These are phyloP conservation scores for Apeira syringaria DNA, from an alignment of 2,888 invertebrate species.

Conservation along the genomic window DNA sequence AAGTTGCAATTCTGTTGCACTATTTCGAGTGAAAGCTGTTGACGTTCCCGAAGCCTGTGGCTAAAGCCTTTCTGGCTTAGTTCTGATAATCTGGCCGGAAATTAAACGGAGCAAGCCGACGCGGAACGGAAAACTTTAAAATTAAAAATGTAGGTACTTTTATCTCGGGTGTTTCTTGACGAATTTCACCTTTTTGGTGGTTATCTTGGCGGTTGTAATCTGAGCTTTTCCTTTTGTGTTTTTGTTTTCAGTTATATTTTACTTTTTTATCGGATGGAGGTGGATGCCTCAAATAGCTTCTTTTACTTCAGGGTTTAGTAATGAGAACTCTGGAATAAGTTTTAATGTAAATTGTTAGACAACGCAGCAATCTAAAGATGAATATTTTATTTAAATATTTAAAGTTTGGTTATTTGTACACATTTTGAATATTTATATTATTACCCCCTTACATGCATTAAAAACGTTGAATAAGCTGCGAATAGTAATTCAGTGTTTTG, in stretches of 20 bases:
- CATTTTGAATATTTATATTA: too few species aligned
- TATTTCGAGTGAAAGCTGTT: constrained; percentile 16
- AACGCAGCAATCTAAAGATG: too few species aligned
- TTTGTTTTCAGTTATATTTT: constrained; percentile 15
- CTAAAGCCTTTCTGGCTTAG: constrained; percentile 51
- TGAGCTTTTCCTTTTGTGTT: constrained; percentile 37
- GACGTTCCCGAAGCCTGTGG: constrained; percentile 21
- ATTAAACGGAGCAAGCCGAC: constrained; percentile 69
- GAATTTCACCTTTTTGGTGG: constrained; percentile 50
- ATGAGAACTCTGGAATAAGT: background rate
- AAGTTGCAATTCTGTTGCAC: constrained; percentile 44
- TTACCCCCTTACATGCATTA: too few species aligned
- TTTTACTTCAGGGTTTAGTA: background rate
- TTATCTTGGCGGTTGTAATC: constrained; percentile 56
- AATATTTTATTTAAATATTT: background rate
- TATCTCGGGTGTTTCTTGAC: constrained; percentile 55
- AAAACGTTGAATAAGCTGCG: too few species aligned
- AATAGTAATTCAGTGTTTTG: too few species aligned
- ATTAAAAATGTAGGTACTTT: constrained; percentile 64
- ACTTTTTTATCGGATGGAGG: constrained; percentile 4
- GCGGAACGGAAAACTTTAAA: constrained; percentile 67
- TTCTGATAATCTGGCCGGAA: constrained; percentile 73
- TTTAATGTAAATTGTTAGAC: too few species aligned
- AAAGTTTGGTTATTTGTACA: too few species aligned
- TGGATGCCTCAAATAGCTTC: background rate